A percentile compares a stretch with the other conserved stretches of the same genome.
These are phyloP conservation scores for Drosophila ficusphila DNA, from an alignment of 1,140 invertebrate genomes.

Conservation along the genomic window DNA sequence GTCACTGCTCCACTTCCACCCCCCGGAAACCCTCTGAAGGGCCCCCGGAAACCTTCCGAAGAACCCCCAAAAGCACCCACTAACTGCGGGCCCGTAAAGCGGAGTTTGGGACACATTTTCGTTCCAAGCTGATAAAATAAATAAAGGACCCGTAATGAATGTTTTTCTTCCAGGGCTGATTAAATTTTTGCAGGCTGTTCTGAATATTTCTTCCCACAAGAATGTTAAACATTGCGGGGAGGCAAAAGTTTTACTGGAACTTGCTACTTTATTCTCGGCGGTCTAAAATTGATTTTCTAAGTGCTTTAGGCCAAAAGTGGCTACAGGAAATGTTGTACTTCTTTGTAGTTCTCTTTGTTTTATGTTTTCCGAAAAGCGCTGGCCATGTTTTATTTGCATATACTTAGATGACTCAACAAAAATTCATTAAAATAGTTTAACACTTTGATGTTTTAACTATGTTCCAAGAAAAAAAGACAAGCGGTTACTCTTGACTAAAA, in stretches of 20 bases:
- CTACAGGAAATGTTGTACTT: neutral
- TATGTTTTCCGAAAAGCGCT: too few species aligned
- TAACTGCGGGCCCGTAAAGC: conserved; percentile 26
- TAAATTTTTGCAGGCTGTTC: conserved; percentile 27
- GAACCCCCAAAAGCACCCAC: conserved; percentile 6
- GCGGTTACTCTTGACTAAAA: too few species aligned
- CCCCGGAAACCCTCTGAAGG: neutral
- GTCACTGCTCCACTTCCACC: conserved; percentile 51
- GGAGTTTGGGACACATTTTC: conserved; percentile 30
- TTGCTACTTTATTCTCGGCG: conserved; percentile 10
- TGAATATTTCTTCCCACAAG: conserved; percentile 19
- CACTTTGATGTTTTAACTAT: too few species aligned
- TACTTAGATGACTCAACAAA: too few species aligned
- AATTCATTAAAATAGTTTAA: too few species aligned
- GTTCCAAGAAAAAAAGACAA: too few species aligned
- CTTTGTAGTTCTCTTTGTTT: neutral
- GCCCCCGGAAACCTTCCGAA: neutral
- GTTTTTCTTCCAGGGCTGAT: conserved; percentile 25
- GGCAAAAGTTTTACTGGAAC: neutral
- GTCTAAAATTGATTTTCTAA: conserved; percentile 5
- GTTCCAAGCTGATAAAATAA: conserved; percentile 26
- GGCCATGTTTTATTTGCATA: too few species aligned
- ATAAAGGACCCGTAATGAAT: conserved; percentile 33
- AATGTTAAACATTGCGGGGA: conserved; percentile 8
- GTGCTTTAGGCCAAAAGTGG: neutral